Conservation (phyloP, 2,888 invertebrate species). For the Harmothoe impar region DNA sequence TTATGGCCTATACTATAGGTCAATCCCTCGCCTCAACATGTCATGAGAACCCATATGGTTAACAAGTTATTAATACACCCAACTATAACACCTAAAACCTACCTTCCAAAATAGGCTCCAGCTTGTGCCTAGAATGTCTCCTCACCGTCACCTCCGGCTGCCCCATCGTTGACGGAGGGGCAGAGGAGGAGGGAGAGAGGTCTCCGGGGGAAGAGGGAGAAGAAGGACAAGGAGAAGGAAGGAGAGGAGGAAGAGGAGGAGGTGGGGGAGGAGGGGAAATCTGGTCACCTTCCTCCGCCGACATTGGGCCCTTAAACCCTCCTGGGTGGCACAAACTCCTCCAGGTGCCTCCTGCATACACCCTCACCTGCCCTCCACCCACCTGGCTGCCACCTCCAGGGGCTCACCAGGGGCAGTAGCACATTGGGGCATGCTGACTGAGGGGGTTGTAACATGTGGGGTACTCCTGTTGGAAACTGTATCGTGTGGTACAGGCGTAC, state of each 20-base stretch:
- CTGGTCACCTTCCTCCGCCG: not conserved
- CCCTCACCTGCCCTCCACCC: constrained; percentile 6
- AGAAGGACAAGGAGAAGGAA: not conserved
- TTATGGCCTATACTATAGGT: too few species aligned
- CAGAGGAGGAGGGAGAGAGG: not conserved
- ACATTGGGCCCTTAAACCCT: constrained; percentile 28
- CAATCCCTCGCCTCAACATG: too few species aligned
- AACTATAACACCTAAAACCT: not conserved
- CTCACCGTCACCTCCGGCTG: constrained; percentile 43
- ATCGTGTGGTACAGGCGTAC: not conserved
- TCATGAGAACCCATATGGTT: too few species aligned
- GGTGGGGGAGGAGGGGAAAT: not conserved
- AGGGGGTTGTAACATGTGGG: not conserved
- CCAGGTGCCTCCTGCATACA: constrained; percentile 1
- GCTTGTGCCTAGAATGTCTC: constrained; percentile 52
- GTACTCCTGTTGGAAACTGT: too few species aligned
- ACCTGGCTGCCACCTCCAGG: constrained; percentile 1
- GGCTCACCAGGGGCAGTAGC: not conserved
- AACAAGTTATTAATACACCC: too few species aligned
- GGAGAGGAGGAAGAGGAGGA: not conserved
- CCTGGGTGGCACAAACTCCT: constrained; percentile 25
- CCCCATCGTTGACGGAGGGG: constrained; percentile 29
- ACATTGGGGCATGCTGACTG: not conserved
- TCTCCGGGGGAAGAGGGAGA: constrained; percentile 5
- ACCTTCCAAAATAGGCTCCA: constrained; percentile 55